Evolutionary conservation across 2,888 invertebrate genomes (phyloP), one percentile per base, ranked within the genome.

Genomic region (Endotricha flammealis): DNA sequence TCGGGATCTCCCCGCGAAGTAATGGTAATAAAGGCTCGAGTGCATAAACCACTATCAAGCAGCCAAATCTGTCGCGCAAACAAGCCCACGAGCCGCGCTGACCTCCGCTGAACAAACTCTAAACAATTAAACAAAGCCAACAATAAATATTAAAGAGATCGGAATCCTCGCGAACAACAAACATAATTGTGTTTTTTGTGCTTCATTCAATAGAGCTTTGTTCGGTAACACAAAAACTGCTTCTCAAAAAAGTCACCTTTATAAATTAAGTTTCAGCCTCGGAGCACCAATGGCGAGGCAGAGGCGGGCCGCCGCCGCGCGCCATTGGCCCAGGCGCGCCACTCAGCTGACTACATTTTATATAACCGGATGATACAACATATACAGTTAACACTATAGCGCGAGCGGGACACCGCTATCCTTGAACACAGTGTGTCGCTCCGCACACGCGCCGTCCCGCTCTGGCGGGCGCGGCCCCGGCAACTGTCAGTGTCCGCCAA

Each of bases 361-460:
- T 83, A 85, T 85, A 85, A 80, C 82, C 76, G 73, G 73, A 74
- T 82, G 86, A 85, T 87, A 86, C 86, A 85, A 82, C 81, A 83
- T 83, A 82, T 85, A 85, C 85, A 85, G 83, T 85, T 80, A 81
- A 76, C 76, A 79, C 61, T 79, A 62, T 62, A 65, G 80, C 43
- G 66, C 23, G 77, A 83, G 59, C 48, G 73, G 54, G 85, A 83
- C 48, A 58, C 64, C 50, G 67, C 48, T 65, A 72, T 50, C 44
- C 57, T 62, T 64, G 59, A 64, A 74, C 71, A 82, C 81, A 80
- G 80, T 82, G 82, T 83, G 72, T 77, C 79, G 73, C 70, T 73
- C 70, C 74, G 67, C 64, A 61, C 69, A 68, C 61, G 49, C 48
- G 45, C 67, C 61, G 61, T 76, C 78, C 50, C 71, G 41, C 57